Conservation (phyloP, 2,888 invertebrate species). For the Bhutanitis thaidina region DNA sequence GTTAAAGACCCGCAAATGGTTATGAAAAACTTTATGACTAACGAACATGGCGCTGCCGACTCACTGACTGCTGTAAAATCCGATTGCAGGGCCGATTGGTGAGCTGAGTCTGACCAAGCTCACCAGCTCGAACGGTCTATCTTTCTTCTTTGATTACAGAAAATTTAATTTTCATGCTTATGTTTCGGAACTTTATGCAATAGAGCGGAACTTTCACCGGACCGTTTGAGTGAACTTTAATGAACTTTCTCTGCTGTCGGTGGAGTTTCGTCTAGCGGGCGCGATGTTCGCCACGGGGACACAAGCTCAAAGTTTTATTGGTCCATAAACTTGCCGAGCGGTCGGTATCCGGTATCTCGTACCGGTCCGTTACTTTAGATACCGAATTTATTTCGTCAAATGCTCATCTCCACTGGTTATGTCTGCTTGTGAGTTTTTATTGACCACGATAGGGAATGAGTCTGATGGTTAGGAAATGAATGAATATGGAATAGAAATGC, state of each 20-base stretch:
- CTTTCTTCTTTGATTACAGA: no score
- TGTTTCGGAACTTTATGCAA: no score
- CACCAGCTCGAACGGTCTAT: no score
- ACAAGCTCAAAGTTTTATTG: constrained; percentile 61
- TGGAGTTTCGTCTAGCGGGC: constrained; percentile 31
- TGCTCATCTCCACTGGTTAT: constrained; percentile 38
- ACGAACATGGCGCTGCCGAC: no score
- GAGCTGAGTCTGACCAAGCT: no score
- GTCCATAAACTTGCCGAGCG: constrained; percentile 52
- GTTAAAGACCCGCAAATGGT: no score
- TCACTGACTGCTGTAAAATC: no score
- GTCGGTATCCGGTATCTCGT: constrained; percentile 51
- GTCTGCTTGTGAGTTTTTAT: constrained; percentile 22
- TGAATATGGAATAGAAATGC: neutral
- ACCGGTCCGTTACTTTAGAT: constrained; percentile 48
- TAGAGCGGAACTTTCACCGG: no score
- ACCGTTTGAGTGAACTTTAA: neutral
- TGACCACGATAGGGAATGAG: constrained; percentile 14
- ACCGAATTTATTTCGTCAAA: constrained; percentile 53
- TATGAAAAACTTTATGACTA: no score
- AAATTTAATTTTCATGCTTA: no score
- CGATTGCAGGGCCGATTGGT: no score
- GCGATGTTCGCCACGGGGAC: constrained; percentile 51
- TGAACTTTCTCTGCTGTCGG: constrained; percentile 38
- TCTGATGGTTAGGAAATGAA: constrained; percentile 13